Base-by-base conservation (phyloP, 2,888 invertebrate genomes). In the Drosophila koepferae region DNA sequence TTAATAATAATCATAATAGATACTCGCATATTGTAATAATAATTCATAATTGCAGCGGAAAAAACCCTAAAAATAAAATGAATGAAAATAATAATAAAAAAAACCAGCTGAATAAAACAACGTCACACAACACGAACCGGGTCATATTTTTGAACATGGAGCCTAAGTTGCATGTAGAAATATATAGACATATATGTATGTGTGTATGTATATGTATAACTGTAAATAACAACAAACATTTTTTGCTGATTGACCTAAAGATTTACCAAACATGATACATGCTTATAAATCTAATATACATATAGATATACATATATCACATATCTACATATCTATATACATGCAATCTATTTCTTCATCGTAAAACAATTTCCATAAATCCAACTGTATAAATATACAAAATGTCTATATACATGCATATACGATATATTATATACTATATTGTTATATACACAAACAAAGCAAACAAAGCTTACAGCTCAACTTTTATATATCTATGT, bases 41-140 rank as follows among this genome's bases (percentile, higher is more conserved):
- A 68, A 79, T 69, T 69, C 69, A 66, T 77, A 63, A 79, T 69
- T 69, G 61, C 70, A 72, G 59, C 51, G 80, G 59, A 76, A 76
- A 73, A 73, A 76, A 41, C 74, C 74, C 54, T 34, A 61, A 20
- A 54, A 48, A 10, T 2, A 59, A 34, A 41, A 41, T 51, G 16
- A 48, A 71, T 40, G 60, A 40, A 40, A 44, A 71, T 28, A 58
- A 40, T 40, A 58, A 61, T 20, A 44, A 36, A 58, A 38, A 43
- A 59, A 72, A 23, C 54, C 7, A 31, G 38, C n/a, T 12, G 40
- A 23, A 38, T 16, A 53, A 49, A 72, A 73, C 74, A 60, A 77
- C 77, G 77, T 74, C 65, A 70, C 36, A 61, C 18, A 23, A 61
- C 1, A 49, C 16, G 31, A 77, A 44, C 46, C 73, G 59, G 72